Evolutionary conservation across 2,797 vertebrate genomes (phyloP), one percentile per base, ranked within the genome.

Genomic region (Coracias cyanogaster): DNA sequence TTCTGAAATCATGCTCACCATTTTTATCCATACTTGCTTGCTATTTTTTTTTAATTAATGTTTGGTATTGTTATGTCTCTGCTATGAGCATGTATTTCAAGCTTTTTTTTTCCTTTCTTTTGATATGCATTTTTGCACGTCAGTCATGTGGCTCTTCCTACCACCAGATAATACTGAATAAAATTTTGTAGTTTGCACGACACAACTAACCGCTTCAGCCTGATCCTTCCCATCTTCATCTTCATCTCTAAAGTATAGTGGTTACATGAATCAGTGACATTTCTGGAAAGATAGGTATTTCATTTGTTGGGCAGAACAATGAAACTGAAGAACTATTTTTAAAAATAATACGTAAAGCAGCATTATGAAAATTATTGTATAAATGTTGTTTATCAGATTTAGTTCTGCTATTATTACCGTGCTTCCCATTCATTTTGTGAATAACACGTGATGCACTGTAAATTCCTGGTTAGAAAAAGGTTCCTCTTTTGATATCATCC

Each of bases 161-260:
- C 58, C 83, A 91, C 76, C 83, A 60, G 19, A n/a, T 62, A 54
- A 45, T 64, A 79, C 3, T 31, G 57, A 94, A 70, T 61, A 86
- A 78, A 82, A 70, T 81, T 88, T 79, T 78, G 67, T 93, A 79
- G 28, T 91, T 24, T 86, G 39, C 91, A 90, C 77, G 12, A 48
- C 69, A 74, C 67, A 72, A 24, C 70, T 93, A 70, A 79, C 49
- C 61, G 85, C 72, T 90, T 91, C 65, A 90, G 2, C 86, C 90
- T 90, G 73, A 86, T 93, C 61, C 48, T 93, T 89, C 72, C 70
- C 71, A 43, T 74, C 84, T 93, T 97, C 94, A 92, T 96, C 86
- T 96, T 97, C 92, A 88, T 96, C 84, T 95, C 33, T 62, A 84
- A 88, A 82, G 85, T 94, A 29, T 46, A 95, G 84, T 96, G 82